These are phyloP conservation scores for Nasonia longicornis DNA, from an alignment of 1,140 invertebrate species.

Conservation along the genomic window DNA sequence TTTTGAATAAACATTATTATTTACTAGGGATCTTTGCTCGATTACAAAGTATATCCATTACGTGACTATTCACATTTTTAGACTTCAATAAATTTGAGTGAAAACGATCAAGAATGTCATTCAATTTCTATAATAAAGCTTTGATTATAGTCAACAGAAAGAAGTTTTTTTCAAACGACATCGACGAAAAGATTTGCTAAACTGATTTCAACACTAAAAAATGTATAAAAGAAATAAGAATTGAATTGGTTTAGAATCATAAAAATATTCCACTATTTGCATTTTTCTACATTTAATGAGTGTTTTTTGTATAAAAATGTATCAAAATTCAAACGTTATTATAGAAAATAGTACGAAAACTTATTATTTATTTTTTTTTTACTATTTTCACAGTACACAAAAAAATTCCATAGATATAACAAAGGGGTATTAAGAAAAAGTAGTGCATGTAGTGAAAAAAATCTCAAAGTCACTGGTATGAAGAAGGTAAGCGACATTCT, in stretches of 20 bases:
- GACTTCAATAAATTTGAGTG: too few species aligned
- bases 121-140: too few species aligned
- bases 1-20: conserved; percentile 11
- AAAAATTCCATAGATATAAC: neutral
- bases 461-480: neutral
- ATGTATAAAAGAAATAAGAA: neutral
- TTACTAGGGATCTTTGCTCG: neutral
- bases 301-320: too few species aligned
- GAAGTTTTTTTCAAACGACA: neutral
- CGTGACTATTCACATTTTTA: too few species aligned
- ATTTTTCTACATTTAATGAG: too few species aligned
- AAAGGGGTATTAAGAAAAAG: neutral
- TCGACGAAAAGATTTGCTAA: conserved; percentile 25
- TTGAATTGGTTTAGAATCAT: neutral
- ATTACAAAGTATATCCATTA: too few species aligned
- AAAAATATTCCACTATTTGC: too few species aligned
- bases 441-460: neutral
- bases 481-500: neutral
- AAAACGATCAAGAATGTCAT: too few species aligned
- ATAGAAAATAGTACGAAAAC: too few species aligned
- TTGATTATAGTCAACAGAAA: too few species aligned
- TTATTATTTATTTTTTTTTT: too few species aligned
- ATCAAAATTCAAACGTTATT: too few species aligned
- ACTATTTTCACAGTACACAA: neutral
- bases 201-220: neutral